A percentile compares a stretch with the other conserved stretches of the same genome.
These are phyloP conservation scores for Minunthozetes semirufus DNA, from an alignment of 2,888 invertebrate species.

Conservation along the genomic window DNA sequence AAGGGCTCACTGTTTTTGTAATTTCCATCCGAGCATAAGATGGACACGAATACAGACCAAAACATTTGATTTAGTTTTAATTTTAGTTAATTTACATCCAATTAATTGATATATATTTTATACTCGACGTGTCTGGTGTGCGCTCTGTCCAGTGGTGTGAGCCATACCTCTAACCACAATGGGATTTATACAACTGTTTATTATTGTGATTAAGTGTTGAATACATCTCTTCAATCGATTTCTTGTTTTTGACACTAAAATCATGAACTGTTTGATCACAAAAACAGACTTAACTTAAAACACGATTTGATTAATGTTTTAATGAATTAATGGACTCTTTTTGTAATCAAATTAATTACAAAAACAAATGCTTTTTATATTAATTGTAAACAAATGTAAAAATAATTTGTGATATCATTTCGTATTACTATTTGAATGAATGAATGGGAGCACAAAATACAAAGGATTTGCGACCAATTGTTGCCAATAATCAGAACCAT, in stretches of 20 bases:
- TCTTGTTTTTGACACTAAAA: too few species aligned
- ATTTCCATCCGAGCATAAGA: not conserved
- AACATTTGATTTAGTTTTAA: not conserved
- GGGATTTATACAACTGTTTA: too few species aligned
- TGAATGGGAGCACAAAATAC: slow-evolving; percentile 26
- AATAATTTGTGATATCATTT: not conserved
- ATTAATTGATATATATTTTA: not conserved
- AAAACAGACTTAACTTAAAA: too few species aligned
- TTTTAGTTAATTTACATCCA: not conserved
- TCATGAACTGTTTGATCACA: too few species aligned
- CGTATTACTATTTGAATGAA: not conserved
- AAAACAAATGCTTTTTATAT: too few species aligned
- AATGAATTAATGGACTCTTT: too few species aligned
- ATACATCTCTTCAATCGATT: too few species aligned
- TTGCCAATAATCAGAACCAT: not conserved
- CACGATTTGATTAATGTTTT: too few species aligned
- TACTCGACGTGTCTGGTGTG: not conserved
- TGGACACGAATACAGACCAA: slow-evolving; percentile 14
- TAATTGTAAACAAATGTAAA: too few species aligned
- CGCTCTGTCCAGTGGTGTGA: too few species aligned
- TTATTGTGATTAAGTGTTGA: too few species aligned
- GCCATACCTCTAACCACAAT: too few species aligned
- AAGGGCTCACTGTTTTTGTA: not conserved
- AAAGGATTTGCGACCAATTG: slow-evolving; percentile 25
- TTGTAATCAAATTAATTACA: not conserved